Evolutionary conservation across 1,140 invertebrate species (phyloP).

Genomic region (Macrosteles quadrilineatus): DNA sequence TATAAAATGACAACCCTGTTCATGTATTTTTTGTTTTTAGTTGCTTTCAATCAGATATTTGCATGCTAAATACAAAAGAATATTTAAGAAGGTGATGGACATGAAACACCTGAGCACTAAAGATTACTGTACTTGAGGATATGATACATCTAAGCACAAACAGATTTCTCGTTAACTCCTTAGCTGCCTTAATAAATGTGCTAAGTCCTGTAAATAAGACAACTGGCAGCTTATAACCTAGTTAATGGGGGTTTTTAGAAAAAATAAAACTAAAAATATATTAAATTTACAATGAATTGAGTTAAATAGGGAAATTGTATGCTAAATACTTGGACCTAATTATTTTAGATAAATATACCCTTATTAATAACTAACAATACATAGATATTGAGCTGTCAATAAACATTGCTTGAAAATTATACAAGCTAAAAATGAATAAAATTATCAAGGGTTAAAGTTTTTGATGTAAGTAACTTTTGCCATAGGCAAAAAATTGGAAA

Average conservation of each 20-base stretch:
- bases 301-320: background rate
- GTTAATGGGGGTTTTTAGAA: background rate
- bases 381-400: background rate
- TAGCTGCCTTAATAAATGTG: background rate
- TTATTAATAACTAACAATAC: background rate
- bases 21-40: too few relatives aligned
- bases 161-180: background rate
- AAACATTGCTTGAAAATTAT: background rate
- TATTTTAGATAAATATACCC: background rate
- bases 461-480: too few relatives aligned
- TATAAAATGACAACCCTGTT: background rate
- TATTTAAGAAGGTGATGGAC: background rate
- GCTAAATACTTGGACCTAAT: background rate
- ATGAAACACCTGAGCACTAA: background rate
- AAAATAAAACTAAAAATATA: background rate
- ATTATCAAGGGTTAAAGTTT: background rate
- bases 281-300: background rate
- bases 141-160: background rate
- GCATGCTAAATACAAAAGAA: background rate
- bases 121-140: background rate
- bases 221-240: background rate
- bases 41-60: too few relatives aligned
- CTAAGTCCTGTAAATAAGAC: background rate
- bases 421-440: background rate
- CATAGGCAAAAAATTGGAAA: too few relatives aligned